These are phyloP conservation scores for Ectemnius cavifrons DNA, from an alignment of 2,888 invertebrate genomes.

Conservation along the genomic window DNA sequence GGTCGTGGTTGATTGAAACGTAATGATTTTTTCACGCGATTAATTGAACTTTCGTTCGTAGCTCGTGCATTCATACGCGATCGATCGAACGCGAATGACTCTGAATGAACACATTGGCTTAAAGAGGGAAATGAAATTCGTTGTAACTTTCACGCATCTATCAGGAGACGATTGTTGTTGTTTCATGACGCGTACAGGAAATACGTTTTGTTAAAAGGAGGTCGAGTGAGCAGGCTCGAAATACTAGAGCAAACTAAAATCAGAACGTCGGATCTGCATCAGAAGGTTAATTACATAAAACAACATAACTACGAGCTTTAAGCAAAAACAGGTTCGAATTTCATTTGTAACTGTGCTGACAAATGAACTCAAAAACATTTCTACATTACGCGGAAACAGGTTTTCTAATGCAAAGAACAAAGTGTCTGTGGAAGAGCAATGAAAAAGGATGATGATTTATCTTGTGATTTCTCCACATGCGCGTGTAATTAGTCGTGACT, in stretches of 20 bases:
- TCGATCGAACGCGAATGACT: neutral
- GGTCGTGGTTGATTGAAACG: neutral
- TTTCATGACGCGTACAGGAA: neutral
- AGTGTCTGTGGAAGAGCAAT: no score
- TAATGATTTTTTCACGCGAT: neutral
- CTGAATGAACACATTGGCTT: no score
- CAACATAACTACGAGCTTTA: no score
- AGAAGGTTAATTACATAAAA: no score
- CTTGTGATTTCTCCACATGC: no score
- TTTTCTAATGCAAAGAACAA: no score
- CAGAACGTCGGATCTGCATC: no score
- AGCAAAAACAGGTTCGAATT: no score
- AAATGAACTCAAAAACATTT: no score
- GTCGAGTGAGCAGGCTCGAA: neutral
- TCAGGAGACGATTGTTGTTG: conserved; percentile 1
- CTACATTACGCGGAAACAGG: no score
- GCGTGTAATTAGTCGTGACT: neutral
- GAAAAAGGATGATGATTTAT: no score
- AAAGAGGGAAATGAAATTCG: neutral
- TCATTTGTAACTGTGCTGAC: no score
- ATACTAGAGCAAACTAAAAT: conserved; percentile 1
- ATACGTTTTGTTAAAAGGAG: neutral
- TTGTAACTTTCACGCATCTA: neutral
- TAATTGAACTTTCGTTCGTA: conserved; percentile 4
- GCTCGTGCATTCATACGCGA: neutral